Evolutionary conservation across 2,113 vertebrate genomes (phyloP), one percentile per base, ranked within the genome.

Genomic region (Parotia lawesii): DNA sequence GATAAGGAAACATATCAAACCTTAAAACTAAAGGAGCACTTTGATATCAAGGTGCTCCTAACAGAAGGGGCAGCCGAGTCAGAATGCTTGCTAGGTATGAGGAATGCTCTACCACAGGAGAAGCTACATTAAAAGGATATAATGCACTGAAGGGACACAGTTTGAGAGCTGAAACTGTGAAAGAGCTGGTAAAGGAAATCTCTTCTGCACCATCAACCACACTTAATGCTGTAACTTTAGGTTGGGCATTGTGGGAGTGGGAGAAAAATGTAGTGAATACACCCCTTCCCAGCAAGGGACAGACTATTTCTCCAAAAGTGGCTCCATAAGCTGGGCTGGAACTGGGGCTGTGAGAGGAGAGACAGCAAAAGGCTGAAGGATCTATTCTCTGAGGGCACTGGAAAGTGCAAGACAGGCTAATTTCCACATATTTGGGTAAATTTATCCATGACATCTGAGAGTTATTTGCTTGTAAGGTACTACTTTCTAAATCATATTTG

Each of bases 171-270:
- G 64, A 54, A 89, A 47, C 6, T 62, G 7, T 73, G 64, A 23
- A 72, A 54, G 66, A 50, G 22, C 5, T 82, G n/a, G 7, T 15
- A 16, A 75, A 85, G 37, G 37, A 79, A 60, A 50, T 38, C 0
- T n/a, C 20, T 35, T 70, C 14, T 89, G 40, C 14, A 31, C 24
- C 2, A 1, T 45, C 65, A 53, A 57, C 6, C 2, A 3, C 57
- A 16, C 21, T 62, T 48, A 40, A 40, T 22, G 18, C 29, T 6
- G 1, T 10, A 40, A 12, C 3, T 81, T 56, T 51, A 17, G 38
- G 9, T 6, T 71, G 6, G 12, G 8, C 0, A 0, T 23, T 61
- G 17, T 0, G 4, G n/a, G 31, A 72, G 5, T 11, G 51, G 33
- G 19, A 58, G 40, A 2, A 51, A 74, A 86, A 42, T 1, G 1